These are phyloP conservation scores for Podarcis raffonei DNA, from an alignment of 2,113 vertebrate genomes.

Conservation along the genomic window DNA sequence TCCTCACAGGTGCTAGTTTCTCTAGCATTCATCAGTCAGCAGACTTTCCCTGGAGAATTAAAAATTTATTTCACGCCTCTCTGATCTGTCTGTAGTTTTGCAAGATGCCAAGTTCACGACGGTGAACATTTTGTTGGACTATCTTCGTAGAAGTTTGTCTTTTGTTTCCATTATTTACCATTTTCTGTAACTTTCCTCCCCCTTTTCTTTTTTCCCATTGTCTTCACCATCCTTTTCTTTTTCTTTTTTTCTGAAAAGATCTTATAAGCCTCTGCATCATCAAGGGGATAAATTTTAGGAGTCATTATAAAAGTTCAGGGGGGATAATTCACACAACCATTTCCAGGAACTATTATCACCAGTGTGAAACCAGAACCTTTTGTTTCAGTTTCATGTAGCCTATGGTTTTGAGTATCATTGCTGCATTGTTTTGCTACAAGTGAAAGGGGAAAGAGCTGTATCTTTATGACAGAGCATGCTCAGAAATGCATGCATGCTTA, in stretches of 20 bases:
- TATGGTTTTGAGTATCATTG: not conserved
- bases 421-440: not conserved
- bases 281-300: not conserved
- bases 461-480: too few species aligned
- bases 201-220: not conserved
- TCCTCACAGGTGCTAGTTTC: not conserved
- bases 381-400: not conserved
- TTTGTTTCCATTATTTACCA: not conserved
- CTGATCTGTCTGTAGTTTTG: not conserved
- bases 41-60: slow-evolving; percentile 12
- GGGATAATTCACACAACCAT: not conserved
- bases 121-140: not conserved
- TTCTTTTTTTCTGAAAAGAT: not conserved
- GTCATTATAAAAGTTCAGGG: not conserved
- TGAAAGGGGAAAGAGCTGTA: too few species aligned
- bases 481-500: too few species aligned
- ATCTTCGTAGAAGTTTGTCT: not conserved
- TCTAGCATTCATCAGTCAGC: not conserved
- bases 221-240: not conserved
- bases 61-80: not conserved
- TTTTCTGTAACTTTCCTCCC: not conserved
- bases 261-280: not conserved
- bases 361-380: not conserved
- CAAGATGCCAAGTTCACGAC: not conserved
- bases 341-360: not conserved